Conservation (phyloP, 2,797 vertebrate species). For the Chelon auratus region DNA sequence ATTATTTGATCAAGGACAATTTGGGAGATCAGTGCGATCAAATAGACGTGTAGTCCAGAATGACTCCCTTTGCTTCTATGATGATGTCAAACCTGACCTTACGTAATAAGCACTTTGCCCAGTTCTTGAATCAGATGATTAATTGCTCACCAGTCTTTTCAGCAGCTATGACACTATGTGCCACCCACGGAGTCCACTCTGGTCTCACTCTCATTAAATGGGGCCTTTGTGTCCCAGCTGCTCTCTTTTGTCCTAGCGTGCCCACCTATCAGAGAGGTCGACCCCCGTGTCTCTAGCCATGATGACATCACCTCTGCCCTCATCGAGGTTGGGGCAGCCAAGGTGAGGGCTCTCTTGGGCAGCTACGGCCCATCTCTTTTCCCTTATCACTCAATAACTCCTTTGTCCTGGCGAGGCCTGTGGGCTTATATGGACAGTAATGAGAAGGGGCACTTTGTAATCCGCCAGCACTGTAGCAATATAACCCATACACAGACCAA, state of each 20-base stretch:
- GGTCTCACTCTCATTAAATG: slow-evolving; percentile 82
- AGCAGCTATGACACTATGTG: slow-evolving; percentile 82
- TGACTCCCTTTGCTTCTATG: slow-evolving; percentile 60
- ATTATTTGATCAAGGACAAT: slow-evolving; percentile 69
- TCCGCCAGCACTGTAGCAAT: slow-evolving; percentile 79
- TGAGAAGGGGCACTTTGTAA: slow-evolving; percentile 78
- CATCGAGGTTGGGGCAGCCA: slow-evolving; percentile 72
- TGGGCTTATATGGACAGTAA: slow-evolving; percentile 80
- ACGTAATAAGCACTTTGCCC: slow-evolving; percentile 80
- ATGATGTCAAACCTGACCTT: slow-evolving; percentile 76
- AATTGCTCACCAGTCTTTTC: slow-evolving; percentile 79
- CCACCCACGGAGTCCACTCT: slow-evolving; percentile 81
- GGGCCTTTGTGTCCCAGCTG: slow-evolving; percentile 78
- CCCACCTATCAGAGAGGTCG: slow-evolving; percentile 78
- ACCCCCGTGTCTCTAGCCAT: slow-evolving; percentile 75
- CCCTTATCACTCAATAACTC: slow-evolving; percentile 81
- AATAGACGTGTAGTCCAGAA: slow-evolving; percentile 77
- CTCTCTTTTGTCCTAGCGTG: slow-evolving; percentile 80
- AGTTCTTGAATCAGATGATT: slow-evolving; percentile 76
- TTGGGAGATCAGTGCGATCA: slow-evolving; percentile 61
- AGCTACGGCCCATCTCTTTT: slow-evolving; percentile 71
- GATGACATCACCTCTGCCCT: slow-evolving; percentile 84
- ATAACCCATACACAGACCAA: slow-evolving; percentile 79
- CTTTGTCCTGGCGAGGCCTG: slow-evolving; percentile 80
- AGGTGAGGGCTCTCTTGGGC: slow-evolving; percentile 81